Percentiles rank a stretch among this genome's conserved stretches.
Conservation (phyloP, 2,113 vertebrate genomes). For the Tursiops truncatus region DNA sequence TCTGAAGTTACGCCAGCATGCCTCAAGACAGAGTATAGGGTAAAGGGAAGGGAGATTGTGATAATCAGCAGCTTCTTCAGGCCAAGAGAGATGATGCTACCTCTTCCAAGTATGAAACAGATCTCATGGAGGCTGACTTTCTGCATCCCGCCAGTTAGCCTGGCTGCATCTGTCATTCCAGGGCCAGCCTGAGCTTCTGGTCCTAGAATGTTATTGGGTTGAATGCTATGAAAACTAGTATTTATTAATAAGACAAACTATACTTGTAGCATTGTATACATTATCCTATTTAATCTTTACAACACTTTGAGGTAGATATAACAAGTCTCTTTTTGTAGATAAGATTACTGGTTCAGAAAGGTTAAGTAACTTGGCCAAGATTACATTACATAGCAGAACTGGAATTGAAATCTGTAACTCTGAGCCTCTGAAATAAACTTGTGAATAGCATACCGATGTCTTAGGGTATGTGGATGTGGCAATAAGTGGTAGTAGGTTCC, state of each 20-base stretch:
- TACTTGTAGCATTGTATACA: not conserved
- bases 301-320: not conserved
- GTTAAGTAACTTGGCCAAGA: not conserved
- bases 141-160: not conserved
- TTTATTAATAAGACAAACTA: conserved; percentile 18
- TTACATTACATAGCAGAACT: not conserved
- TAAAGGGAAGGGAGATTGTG: not conserved
- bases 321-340: not conserved
- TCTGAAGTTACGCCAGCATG: not conserved
- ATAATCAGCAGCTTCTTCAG: not conserved
- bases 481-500: not conserved
- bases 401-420: not conserved
- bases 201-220: not conserved
- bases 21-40: not conserved
- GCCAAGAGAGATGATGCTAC: not conserved
- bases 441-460: not conserved
- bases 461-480: not conserved
- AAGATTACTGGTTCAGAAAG: not conserved
- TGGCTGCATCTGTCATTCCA: not conserved
- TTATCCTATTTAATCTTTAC: conserved; percentile 36
- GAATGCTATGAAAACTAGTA: not conserved
- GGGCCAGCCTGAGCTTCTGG: not conserved
- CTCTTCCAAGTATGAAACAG: not conserved
- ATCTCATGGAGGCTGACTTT: not conserved
- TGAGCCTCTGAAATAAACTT: not conserved